Evolutionary conservation across 2,797 vertebrate genomes (phyloP).

Genomic region (Anguilla pacifica): DNA sequence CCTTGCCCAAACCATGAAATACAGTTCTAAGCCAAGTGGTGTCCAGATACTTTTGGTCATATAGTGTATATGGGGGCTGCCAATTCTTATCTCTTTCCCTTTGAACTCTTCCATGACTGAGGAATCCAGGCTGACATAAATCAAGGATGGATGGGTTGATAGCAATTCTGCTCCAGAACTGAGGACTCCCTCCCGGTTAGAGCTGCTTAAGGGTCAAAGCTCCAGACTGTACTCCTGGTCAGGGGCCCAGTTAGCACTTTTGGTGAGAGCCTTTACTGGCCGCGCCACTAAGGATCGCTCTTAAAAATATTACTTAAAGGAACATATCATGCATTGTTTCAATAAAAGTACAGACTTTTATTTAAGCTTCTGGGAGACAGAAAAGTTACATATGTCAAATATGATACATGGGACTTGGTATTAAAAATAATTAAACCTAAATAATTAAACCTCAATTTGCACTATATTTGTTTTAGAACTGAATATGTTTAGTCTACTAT

Average conservation of each 20-base stretch:
- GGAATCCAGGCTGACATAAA: no score
- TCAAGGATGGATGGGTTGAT: no score
- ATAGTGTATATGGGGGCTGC: no score
- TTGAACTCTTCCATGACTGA: no score
- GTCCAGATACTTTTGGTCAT: no score
- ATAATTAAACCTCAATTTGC: background rate
- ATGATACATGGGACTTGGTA: background rate
- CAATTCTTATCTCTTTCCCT: background rate
- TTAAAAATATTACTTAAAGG: background rate
- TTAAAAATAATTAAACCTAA: background rate
- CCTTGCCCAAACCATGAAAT: no score
- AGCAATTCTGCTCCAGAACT: no score
- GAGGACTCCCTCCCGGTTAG: no score
- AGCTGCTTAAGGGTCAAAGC: no score
- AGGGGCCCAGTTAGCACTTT: no score
- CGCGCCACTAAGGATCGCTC: background rate
- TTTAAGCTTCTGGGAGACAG: background rate
- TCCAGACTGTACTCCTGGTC: no score
- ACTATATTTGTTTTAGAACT: background rate
- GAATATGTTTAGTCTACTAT: background rate
- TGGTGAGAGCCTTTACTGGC: background rate
- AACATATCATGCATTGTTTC: background rate
- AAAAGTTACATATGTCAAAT: background rate
- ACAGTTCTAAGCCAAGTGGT: no score
- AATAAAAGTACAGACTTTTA: background rate